Evolutionary conservation across 1,140 invertebrate species (phyloP).

Genomic region (Catajapyx aquilonaris): DNA sequence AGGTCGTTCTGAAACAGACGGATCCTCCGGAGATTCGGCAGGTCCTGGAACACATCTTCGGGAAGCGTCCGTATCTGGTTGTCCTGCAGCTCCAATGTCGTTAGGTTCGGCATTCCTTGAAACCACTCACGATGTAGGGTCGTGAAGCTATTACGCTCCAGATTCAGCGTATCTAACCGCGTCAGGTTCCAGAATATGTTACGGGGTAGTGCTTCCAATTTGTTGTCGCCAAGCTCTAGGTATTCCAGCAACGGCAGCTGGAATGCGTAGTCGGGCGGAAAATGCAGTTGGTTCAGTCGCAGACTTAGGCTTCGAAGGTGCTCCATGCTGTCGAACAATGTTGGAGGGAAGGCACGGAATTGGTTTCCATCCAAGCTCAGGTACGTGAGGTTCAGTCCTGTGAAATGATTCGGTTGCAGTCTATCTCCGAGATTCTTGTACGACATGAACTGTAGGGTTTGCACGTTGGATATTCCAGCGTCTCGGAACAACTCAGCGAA

Average conservation of each 20-base stretch:
- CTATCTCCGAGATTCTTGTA: slow-evolving; percentile 22
- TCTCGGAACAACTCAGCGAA: slow-evolving; percentile 13
- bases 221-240: slow-evolving; percentile 37
- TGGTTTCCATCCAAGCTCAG: slow-evolving; percentile 26
- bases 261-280: slow-evolving; percentile 30
- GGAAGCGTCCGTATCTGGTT: slow-evolving; percentile 26
- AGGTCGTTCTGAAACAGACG: slow-evolving; percentile 36
- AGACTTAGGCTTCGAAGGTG: slow-evolving; percentile 34
- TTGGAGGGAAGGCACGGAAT: slow-evolving; percentile 27
- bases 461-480: slow-evolving; percentile 22
- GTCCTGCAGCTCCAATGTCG: slow-evolving; percentile 30
- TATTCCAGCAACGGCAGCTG: slow-evolving; percentile 26
- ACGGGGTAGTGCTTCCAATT: slow-evolving; percentile 28
- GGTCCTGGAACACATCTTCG: slow-evolving; percentile 8
- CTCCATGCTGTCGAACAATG: slow-evolving; percentile 30
- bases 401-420: slow-evolving; percentile 27
- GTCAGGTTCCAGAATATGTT: slow-evolving; percentile 33
- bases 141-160: slow-evolving; percentile 25
- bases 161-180: slow-evolving; percentile 29
- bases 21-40: slow-evolving; percentile 14
- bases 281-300: slow-evolving; percentile 29
- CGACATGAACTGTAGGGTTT: slow-evolving; percentile 24
- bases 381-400: slow-evolving; percentile 24
- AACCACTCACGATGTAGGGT: slow-evolving; percentile 33
- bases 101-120: slow-evolving; percentile 28